Evolutionary conservation across 1,140 invertebrate genomes (phyloP).

Genomic region (Drosophila pseudoananassae): DNA sequence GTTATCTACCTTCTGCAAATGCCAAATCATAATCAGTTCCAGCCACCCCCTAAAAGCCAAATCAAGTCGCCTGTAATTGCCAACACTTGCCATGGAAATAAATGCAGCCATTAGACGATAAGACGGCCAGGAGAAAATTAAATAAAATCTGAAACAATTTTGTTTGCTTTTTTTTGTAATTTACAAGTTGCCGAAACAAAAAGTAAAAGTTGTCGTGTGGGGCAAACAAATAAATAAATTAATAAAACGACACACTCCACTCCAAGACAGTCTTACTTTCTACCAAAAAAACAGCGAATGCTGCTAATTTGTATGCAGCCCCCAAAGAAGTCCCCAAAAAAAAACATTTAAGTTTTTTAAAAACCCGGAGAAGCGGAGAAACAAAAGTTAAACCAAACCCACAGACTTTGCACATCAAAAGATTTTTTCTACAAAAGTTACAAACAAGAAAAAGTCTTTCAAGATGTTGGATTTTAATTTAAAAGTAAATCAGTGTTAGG

Average conservation of each 20-base stretch:
- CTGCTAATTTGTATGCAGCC: constrained; percentile 77
- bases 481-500: constrained; percentile 39
- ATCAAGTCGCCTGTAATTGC: constrained; percentile 23
- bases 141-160: constrained; percentile 43
- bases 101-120: constrained; percentile 29
- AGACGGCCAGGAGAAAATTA: constrained; percentile 14
- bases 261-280: constrained; percentile 68
- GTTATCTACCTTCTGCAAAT: constrained; percentile 8
- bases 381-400: constrained; percentile 28
- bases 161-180: constrained; percentile 52
- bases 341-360: constrained; percentile 34
- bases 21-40: constrained; percentile 10
- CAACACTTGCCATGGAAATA: constrained; percentile 28
- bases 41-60: constrained; percentile 31
- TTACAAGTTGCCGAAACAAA: constrained; percentile 69
- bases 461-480: constrained; percentile 54
- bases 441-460: constrained; percentile 42
- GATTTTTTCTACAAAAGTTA: constrained; percentile 39
- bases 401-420: constrained; percentile 58
- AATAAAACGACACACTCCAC: constrained; percentile 37
- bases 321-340: constrained; percentile 29
- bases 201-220: constrained; percentile 74
- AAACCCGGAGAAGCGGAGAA: constrained; percentile 15
- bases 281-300: constrained; percentile 75
- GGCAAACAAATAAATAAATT: constrained; percentile 75